Base-by-base conservation (phyloP, 1,140 invertebrate genomes). In the Drosophila ficusphila region DNA sequence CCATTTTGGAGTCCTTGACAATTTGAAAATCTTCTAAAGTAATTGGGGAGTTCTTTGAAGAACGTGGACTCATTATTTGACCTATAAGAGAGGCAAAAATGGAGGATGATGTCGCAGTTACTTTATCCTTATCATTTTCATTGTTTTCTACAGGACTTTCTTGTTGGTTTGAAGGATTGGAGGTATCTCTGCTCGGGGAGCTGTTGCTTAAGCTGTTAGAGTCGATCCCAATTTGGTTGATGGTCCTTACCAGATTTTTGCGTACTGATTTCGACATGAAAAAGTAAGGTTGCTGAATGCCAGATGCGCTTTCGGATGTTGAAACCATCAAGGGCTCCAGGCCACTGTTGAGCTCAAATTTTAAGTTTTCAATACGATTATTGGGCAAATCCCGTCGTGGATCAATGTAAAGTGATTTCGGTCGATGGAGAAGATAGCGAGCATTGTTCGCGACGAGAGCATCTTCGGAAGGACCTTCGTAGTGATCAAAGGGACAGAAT, bases 391-490 rank as follows among this genome's bases (percentile, higher is more conserved):
- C 60, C 3, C 5, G 5, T 1, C 57, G 76, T 2, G 39, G 21
- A 1, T 48, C 36, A 2, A 81, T 62, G 16, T 48, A 19, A 27
- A 76, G 12, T 0, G 78, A 44, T 2, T 46, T 62, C 2, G 56
- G 54, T 9, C 54, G 58, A 1, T 23, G 38, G 12, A 86, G 56
- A 31, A 81, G 31, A 0, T 27, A 16, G 0, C 53, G 61, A 2
- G 82, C 82, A 12, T 23, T 29, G 2, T 67, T 38, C n/a, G 34
- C 58, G 2, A 74, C 47, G 0, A 86, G 54, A 0, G 82, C 68
- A 42, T 86, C 81, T 39, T 86, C 81, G 5, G 81, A 86, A 0
- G 82, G 81, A 11, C 82, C 81, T 0, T 86, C 81, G 33, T 86
- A 86, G 6, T 44, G 2, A 0, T 88, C 53, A 5, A 74, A 86